Conservation (phyloP, 2,888 invertebrate species). For the Anoplius nigerrimus region DNA sequence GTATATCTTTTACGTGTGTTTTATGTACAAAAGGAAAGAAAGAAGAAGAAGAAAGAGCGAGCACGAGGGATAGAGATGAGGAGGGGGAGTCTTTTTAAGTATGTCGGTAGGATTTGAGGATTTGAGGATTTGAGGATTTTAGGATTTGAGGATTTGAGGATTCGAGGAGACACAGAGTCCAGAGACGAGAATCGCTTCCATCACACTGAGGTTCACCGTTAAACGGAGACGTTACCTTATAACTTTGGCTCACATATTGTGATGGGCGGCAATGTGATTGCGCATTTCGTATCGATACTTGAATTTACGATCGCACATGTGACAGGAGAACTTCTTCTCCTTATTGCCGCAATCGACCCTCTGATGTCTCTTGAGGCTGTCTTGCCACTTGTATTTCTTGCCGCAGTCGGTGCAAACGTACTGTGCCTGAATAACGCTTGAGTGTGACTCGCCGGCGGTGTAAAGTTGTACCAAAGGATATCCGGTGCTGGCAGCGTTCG, state of each 20-base stretch:
- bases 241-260: slow-evolving; percentile 22
- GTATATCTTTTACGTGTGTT: no score
- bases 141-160: no score
- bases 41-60: no score
- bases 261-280: slow-evolving; percentile 68
- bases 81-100: no score
- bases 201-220: not conserved
- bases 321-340: slow-evolving; percentile 72
- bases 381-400: slow-evolving; percentile 72
- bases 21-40: no score
- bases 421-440: slow-evolving; percentile 27
- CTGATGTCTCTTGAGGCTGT: slow-evolving; percentile 74
- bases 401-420: slow-evolving; percentile 70
- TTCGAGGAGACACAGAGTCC: no score
- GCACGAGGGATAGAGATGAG: no score
- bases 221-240: no score
- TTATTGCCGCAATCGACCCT: slow-evolving; percentile 75
- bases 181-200: no score
- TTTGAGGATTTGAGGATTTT: no score
- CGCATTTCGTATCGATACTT: slow-evolving; percentile 74
- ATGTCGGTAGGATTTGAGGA: no score
- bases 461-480: slow-evolving; percentile 14
- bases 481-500: not conserved
- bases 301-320: slow-evolving; percentile 72
- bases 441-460: slow-evolving; percentile 15